A percentile compares a stretch with the other conserved stretches of the same genome.
Evolutionary conservation across 2,888 invertebrate genomes (phyloP).

Genomic region (Agonopterix heracliana): DNA sequence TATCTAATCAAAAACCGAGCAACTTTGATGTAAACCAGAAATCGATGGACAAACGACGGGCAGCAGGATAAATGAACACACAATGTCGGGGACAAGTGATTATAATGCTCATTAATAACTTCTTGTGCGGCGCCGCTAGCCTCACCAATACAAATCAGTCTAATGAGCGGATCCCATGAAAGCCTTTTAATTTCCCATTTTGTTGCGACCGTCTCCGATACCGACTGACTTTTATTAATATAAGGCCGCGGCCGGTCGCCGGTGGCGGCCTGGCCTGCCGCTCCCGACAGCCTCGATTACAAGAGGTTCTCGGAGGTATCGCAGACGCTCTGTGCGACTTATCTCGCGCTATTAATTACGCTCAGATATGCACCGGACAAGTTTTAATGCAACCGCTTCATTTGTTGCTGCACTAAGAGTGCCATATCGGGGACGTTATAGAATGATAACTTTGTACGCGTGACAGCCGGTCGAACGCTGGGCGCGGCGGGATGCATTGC

Average conservation of each 20-base stretch:
- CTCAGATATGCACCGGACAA: constrained; percentile 68
- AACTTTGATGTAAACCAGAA: constrained; percentile 29
- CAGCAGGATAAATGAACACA: constrained; percentile 45
- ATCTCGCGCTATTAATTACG: constrained; percentile 73
- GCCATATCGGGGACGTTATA: constrained; percentile 64
- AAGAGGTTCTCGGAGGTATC: constrained; percentile 37
- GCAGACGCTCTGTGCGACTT: constrained; percentile 56
- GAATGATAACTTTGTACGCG: constrained; percentile 59
- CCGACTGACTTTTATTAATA: constrained; percentile 70
- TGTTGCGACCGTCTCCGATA: constrained; percentile 63
- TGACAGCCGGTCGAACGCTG: constrained; percentile 37
- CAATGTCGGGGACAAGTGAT: constrained; percentile 52
- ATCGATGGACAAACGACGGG: constrained; percentile 33
- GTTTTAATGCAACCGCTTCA: constrained; percentile 76
- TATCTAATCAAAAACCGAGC: constrained; percentile 10
- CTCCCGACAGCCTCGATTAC: constrained; percentile 61
- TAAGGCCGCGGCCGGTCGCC: constrained; percentile 46
- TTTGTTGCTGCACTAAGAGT: constrained; percentile 61
- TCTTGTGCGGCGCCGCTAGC: constrained; percentile 59
- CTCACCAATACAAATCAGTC: constrained; percentile 61
- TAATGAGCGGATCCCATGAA: constrained; percentile 70
- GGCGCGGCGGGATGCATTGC: constrained; percentile 14
- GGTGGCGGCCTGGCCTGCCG: constrained; percentile 49
- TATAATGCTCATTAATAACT: constrained; percentile 64
- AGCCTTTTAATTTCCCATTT: constrained; percentile 75